Evolutionary conservation across 2,113 vertebrate species (phyloP).

Genomic region (Rafetus swinhoei): DNA sequence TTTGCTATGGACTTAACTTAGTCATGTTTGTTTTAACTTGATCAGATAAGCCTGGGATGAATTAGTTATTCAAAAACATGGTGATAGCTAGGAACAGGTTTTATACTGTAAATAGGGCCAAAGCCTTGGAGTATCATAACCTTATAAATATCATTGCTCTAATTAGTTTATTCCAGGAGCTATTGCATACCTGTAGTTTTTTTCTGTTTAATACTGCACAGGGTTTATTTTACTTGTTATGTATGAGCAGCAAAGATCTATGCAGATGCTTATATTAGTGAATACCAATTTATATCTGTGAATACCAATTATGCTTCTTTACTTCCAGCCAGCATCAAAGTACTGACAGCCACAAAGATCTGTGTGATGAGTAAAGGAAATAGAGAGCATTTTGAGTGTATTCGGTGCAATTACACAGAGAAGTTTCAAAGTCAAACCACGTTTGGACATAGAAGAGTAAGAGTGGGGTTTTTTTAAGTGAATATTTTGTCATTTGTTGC

Average conservation of each 20-base stretch:
- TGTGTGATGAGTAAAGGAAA: slow-evolving; percentile 26
- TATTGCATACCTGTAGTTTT: background rate
- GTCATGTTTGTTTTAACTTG: background rate
- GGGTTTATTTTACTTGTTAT: background rate
- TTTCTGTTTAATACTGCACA: background rate
- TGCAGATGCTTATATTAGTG: background rate
- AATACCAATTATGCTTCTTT: background rate
- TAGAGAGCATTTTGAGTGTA: background rate
- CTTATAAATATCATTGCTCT: background rate
- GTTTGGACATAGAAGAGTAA: slow-evolving; percentile 43
- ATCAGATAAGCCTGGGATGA: background rate
- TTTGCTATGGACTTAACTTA: background rate
- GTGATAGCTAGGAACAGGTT: background rate
- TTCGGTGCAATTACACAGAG: slow-evolving; percentile 68
- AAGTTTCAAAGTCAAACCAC: slow-evolving; percentile 59
- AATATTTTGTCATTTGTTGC: background rate
- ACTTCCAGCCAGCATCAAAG: slow-evolving; percentile 60
- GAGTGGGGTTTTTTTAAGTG: background rate
- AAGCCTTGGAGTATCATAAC: background rate
- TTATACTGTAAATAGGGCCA: background rate
- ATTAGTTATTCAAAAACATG: background rate
- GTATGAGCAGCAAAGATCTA: background rate
- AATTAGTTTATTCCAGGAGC: background rate
- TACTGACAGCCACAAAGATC: slow-evolving; percentile 68
- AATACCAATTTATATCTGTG: background rate